These are phyloP conservation scores for Drosophila greeni DNA, from an alignment of 2,888 invertebrate species.

Conservation along the genomic window DNA sequence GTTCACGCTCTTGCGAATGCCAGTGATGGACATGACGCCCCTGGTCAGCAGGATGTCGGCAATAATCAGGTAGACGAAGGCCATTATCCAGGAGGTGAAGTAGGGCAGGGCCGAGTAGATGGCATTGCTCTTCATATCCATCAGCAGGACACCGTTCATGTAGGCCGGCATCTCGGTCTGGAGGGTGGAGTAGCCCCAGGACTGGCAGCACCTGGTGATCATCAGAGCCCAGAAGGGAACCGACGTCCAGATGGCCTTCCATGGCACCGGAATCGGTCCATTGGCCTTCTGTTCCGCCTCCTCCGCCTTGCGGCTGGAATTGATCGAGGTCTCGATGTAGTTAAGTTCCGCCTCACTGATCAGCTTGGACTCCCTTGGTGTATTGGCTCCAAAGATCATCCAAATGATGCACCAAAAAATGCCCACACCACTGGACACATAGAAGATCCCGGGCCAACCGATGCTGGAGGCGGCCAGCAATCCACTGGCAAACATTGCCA, in stretches of 20 bases:
- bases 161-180: slow-evolving; percentile 86
- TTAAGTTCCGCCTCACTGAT: slow-evolving; percentile 81
- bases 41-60: slow-evolving; percentile 78
- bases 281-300: slow-evolving; percentile 14
- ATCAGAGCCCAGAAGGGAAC: slow-evolving; percentile 82
- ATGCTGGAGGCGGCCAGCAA: slow-evolving; percentile 81
- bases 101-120: slow-evolving; percentile 81
- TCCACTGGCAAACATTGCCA: slow-evolving; percentile 83
- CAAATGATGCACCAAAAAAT: slow-evolving; percentile 81
- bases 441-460: slow-evolving; percentile 86
- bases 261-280: slow-evolving; percentile 80
- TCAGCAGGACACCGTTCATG: slow-evolving; percentile 82
- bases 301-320: slow-evolving; percentile 37
- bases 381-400: slow-evolving; percentile 81
- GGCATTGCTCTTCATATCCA: slow-evolving; percentile 82
- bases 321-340: slow-evolving; percentile 81
- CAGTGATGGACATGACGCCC: slow-evolving; percentile 75
- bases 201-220: slow-evolving; percentile 82
- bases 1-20: slow-evolving; percentile 70
- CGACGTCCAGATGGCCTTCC: slow-evolving; percentile 83
- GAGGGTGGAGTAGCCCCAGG: slow-evolving; percentile 86
- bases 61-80: slow-evolving; percentile 79
- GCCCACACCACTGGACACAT: slow-evolving; percentile 81
- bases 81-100: slow-evolving; percentile 80
- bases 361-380: slow-evolving; percentile 80